phyloP scores from a whole-genome alignment of 2,797 vertebrate species.

The Urocyon cinereoargenteus region DNA sequence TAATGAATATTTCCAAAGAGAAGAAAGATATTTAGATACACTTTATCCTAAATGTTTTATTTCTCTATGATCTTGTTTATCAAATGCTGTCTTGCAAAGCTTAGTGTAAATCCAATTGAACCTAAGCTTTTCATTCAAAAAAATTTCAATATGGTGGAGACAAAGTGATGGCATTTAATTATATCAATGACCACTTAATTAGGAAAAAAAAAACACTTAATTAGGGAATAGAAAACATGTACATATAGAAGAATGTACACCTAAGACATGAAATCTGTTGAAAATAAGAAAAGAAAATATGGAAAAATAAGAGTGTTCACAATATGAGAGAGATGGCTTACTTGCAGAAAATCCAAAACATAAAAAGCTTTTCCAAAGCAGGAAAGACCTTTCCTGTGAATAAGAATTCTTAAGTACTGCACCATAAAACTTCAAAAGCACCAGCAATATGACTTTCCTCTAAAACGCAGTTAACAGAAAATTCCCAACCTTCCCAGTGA shows the following conservation, averaged over 20 bases:
- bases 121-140: constrained; percentile 36
- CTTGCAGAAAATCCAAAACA: not conserved
- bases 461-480: constrained; percentile 39
- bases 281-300: not conserved
- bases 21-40: not conserved
- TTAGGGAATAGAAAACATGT: not conserved
- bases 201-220: not conserved
- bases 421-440: constrained; percentile 41
- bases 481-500: constrained; percentile 19
- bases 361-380: constrained; percentile 19
- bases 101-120: not conserved
- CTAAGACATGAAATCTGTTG: constrained; percentile 14
- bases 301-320: not conserved
- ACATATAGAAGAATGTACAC: constrained; percentile 11
- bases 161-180: constrained; percentile 30
- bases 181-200: too few species aligned
- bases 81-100: constrained; percentile 56
- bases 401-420: not conserved
- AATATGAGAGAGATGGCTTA: constrained; percentile 1
- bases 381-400: not conserved
- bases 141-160: constrained; percentile 27
- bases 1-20: not conserved
- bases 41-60: not conserved
- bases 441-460: not conserved
- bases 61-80: constrained; percentile 36